A percentile compares a stretch with the other conserved stretches of the same genome.
Evolutionary conservation across 2,797 vertebrate species (phyloP).

Genomic region (Oreochromis grahami): DNA sequence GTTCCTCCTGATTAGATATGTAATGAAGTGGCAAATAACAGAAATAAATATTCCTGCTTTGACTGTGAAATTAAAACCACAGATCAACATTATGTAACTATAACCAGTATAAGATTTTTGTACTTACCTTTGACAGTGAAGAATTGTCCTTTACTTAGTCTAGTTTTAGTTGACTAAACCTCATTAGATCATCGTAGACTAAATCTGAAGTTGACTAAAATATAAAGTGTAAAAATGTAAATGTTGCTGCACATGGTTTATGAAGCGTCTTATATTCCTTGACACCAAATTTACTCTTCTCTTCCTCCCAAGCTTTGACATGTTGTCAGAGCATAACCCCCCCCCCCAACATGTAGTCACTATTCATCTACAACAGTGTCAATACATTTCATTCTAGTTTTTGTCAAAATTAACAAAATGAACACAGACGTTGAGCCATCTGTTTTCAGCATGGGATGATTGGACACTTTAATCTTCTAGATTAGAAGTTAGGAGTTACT

Average conservation of each 20-base stretch:
- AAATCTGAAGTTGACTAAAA: neutral
- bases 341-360: rapidly evolving
- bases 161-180: neutral
- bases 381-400: neutral
- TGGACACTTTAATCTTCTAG: neutral
- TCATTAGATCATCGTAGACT: neutral
- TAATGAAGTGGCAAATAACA: neutral
- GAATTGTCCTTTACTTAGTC: neutral
- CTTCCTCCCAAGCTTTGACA: neutral
- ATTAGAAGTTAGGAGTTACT: neutral
- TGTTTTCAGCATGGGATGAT: neutral
- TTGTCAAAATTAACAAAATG: neutral
- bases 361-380: neutral
- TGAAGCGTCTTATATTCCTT: rapidly evolving
- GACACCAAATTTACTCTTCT: neutral
- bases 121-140: neutral
- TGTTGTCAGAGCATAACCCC: neutral
- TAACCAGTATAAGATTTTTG: neutral
- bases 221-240: neutral
- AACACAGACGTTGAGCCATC: neutral
- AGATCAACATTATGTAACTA: neutral
- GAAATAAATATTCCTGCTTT: neutral
- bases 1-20: neutral
- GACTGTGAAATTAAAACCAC: neutral
- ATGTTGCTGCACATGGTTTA: neutral